Conservation (phyloP, 1,140 invertebrate genomes). For the Cylas formicarius region DNA sequence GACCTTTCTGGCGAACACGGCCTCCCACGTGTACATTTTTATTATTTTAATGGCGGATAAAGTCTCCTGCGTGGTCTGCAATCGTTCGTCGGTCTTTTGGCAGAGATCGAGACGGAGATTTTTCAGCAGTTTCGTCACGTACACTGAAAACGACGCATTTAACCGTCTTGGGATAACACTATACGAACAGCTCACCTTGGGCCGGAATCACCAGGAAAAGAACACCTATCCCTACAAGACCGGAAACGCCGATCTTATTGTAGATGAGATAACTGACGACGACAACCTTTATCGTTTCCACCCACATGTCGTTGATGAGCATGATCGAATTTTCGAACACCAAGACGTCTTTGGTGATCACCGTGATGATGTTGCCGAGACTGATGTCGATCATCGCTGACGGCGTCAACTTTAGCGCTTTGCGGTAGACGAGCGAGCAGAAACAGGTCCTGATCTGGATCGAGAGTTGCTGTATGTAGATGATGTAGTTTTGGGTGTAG, state of each 20-base stretch:
- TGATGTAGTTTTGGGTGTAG: conserved; percentile 64
- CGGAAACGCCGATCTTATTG: conserved; percentile 61
- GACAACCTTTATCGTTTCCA: conserved; percentile 72
- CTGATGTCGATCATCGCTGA: conserved; percentile 69
- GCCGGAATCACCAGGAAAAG: conserved; percentile 76
- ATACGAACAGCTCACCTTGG: conserved; percentile 36
- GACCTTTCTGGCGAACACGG: conserved; percentile 64
- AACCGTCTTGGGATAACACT: neutral
- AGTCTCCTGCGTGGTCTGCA: conserved; percentile 30
- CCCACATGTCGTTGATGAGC: conserved; percentile 60
- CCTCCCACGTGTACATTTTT: conserved; percentile 38
- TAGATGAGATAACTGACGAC: conserved; percentile 72
- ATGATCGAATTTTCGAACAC: conserved; percentile 58
- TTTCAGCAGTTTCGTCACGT: conserved; percentile 20
- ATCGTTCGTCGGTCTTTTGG: conserved; percentile 30
- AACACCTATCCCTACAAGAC: conserved; percentile 67
- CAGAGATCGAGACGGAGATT: conserved; percentile 20
- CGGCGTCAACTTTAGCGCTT: conserved; percentile 62
- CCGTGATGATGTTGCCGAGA: conserved; percentile 82
- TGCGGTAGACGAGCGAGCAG: conserved; percentile 74
- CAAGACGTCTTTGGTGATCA: conserved; percentile 84
- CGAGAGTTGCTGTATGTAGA: conserved; percentile 61
- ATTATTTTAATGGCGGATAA: conserved; percentile 32
- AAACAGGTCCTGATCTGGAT: conserved; percentile 74
- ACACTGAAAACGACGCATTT: conserved; percentile 19